Conservation (phyloP, 1,140 invertebrate genomes). For the Ruditapes philippinarum region DNA sequence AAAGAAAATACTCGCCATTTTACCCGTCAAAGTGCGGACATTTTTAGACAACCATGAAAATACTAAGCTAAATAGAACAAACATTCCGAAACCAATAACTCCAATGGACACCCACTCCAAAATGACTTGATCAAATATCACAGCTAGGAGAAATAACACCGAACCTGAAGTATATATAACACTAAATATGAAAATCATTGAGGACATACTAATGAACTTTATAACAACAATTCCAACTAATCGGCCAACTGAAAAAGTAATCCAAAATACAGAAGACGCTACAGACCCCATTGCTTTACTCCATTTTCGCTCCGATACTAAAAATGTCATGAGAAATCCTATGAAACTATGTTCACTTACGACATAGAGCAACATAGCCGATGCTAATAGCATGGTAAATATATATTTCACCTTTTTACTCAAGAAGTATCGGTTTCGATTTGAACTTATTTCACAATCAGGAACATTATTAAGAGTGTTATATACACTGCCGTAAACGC, state of each 20-base stretch:
- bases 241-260: conserved; percentile 34
- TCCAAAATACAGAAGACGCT: conserved; percentile 37
- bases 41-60: too few relatives aligned
- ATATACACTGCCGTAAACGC: too few relatives aligned
- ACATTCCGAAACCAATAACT: too few relatives aligned
- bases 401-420: conserved; percentile 38
- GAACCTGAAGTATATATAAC: not conserved
- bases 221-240: conserved; percentile 36
- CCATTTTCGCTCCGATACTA: conserved; percentile 17
- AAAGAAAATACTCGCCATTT: too few relatives aligned
- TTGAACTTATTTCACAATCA: too few relatives aligned
- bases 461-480: too few relatives aligned
- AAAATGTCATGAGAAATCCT: conserved; percentile 52
- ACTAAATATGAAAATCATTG: conserved; percentile 25
- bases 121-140: not conserved
- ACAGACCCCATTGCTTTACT: not conserved
- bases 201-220: not conserved
- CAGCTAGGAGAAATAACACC: conserved; percentile 25
- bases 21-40: too few relatives aligned
- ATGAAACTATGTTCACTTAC: too few relatives aligned
- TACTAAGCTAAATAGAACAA: too few relatives aligned
- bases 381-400: too few relatives aligned
- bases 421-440: too few relatives aligned
- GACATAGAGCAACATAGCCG: too few relatives aligned
- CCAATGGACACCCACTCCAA: conserved; percentile 27